Base-by-base conservation (phyloP, 2,888 invertebrate genomes). In the Pterostichus niger region DNA sequence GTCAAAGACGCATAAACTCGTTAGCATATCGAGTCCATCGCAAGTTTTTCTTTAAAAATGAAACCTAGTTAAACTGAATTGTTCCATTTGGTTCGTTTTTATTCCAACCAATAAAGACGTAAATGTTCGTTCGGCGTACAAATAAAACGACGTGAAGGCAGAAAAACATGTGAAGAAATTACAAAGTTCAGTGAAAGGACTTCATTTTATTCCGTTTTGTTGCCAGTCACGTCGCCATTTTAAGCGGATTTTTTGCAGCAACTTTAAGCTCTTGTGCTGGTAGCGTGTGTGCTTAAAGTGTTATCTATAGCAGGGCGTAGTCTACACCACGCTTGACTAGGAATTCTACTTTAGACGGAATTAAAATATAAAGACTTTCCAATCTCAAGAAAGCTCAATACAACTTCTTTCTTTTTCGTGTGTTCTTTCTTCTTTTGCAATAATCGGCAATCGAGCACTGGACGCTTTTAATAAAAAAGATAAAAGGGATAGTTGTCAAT, bases 141-240 rank as follows among this genome's bases (percentile, higher is more conserved):
- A 64, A 64, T 64, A 64, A 64, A 64, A 13, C 64, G 64, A 73
- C 52, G 35, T n/a, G 76, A 24, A 76, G 11, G 56, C 33, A 76
- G 49, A 56, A 17, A 54, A 54, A 15, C 76, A 76, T 54, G 76
- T 76, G 76, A 52, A 40, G 54, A 76, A 76, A 76, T 76, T 76
- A 54, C 54, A 76, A 76, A 76, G 35, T 54, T 76, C 40, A 76
- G 54, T 54, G 56, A 76, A 76, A 76, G 54, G 13, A 76, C 35
- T 54, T 76, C 54, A 40, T 56, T 54, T 54, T 56, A 49, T 35
- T 76, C 35, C 31, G 40, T 56, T 76, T 54, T 76, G 56, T 76
- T 76, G 76, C 54, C 17, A 76, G 76, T 76, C 49, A 76, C 76
- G 76, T 76, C 52, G 76, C 54, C 15, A 54, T 76, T 54, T 52